Percentiles rank a stretch among this genome's conserved stretches.
Evolutionary conservation across 2,888 invertebrate species (phyloP).

Genomic region (Clusia tigrina): DNA sequence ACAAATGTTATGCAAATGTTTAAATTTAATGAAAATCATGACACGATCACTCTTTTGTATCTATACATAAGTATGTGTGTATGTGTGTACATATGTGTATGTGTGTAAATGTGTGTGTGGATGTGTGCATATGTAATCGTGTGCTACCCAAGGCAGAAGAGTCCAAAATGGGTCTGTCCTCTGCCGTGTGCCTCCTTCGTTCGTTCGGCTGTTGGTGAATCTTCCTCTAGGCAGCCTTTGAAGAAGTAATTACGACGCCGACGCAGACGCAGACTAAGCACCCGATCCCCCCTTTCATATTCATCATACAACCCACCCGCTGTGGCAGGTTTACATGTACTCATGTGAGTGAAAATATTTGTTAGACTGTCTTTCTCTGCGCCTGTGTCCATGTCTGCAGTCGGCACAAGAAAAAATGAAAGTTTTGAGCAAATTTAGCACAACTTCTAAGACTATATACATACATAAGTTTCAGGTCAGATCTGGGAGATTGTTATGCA

Average conservation of each 20-base stretch:
- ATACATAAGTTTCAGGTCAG: too few relatives aligned
- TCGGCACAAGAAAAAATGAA: too few relatives aligned
- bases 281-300: too few relatives aligned
- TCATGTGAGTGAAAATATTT: not conserved
- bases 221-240: not conserved
- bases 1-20: conserved; percentile 30
- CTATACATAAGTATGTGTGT: not conserved
- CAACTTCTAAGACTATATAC: too few relatives aligned
- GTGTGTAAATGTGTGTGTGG: conserved; percentile 21
- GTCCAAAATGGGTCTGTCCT: not conserved
- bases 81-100: conserved; percentile 11
- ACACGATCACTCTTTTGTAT: conserved; percentile 27
- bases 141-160: not conserved
- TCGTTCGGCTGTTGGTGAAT: not conserved
- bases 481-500: too few relatives aligned
- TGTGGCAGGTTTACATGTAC: not conserved
- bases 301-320: not conserved
- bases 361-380: not conserved
- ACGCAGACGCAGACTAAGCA: too few relatives aligned
- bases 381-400: not conserved
- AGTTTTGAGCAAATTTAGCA: too few relatives aligned
- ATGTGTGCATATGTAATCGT: not conserved
- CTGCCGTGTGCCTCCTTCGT: not conserved
- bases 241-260: conserved; percentile 4
- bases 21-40: conserved; percentile 33